Evolutionary conservation across 2,797 vertebrate genomes (phyloP), one percentile per base, ranked within the genome.

Genomic region (Neostethus bicornis): DNA sequence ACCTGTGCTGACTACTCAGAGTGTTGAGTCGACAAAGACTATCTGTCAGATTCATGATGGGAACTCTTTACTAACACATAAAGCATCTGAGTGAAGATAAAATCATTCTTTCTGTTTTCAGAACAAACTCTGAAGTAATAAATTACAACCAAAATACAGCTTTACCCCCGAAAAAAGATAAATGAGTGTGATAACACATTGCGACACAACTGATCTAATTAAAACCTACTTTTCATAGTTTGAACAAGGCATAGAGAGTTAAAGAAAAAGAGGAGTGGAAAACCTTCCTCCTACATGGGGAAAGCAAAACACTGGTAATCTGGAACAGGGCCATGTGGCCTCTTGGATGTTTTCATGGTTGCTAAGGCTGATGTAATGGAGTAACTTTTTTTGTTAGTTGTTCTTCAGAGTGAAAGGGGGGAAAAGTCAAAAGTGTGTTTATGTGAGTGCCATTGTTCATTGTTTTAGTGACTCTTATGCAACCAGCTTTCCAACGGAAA

Each of bases 291-390:
- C 55, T 10, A 54, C 72, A 55, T 34, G 63, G 58, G 51, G 52
- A 77, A 74, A 83, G 67, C 61, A 61, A 79, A 85, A 73, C 59
- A 61, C 55, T 66, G 6, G 50, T 72, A 75, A 73, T 61, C 61
- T 86, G 83, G 85, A 85, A 69, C 50, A 57, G 52, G 64, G 77
- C 79, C 80, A 77, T 64, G 29, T 80, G 85, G 81, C 79, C 64
- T 57, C 56, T 57, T 62, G 60, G 39, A 76, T 87, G 87, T 91
- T 91, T 87, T 89, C 73, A 61, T 68, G 54, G 85, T 84, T 90
- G 85, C 85, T 88, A 91, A 61, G 77, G 85, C 80, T 91, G 91
- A 92, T 84, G 90, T 90, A 84, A 93, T 90, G 87, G 88, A 89
- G 81, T 81, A 29, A n/a, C 45, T 25, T 59, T 53, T 80, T 67